Evolutionary conservation across 2,797 vertebrate genomes (phyloP).

Genomic region (Pseudocheirus occidentalis): DNA sequence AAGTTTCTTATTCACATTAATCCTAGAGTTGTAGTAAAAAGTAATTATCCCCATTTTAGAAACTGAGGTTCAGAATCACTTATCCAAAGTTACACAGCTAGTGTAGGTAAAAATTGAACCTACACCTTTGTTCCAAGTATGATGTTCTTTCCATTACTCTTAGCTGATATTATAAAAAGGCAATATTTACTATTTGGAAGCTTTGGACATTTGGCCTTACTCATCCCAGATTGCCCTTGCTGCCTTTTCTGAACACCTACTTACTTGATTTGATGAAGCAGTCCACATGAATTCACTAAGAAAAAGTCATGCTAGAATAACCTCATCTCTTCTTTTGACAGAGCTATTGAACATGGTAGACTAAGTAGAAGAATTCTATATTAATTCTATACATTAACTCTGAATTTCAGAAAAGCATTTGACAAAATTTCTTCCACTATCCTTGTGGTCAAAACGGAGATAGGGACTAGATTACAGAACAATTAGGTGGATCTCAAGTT

Average conservation of each 20-base stretch:
- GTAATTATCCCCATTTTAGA: background rate
- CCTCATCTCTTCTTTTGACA: background rate
- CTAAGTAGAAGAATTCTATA: background rate
- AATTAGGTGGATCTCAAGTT: background rate
- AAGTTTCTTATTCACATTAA: background rate
- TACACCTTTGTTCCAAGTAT: background rate
- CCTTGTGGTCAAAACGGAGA: background rate
- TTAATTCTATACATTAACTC: background rate
- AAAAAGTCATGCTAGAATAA: background rate
- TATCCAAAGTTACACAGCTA: background rate
- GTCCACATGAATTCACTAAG: background rate
- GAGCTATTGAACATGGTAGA: background rate
- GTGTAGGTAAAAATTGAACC: background rate
- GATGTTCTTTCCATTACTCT: background rate
- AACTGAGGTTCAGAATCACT: background rate
- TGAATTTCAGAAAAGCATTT: background rate
- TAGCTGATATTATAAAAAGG: background rate
- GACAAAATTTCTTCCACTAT: background rate
- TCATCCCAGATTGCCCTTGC: background rate
- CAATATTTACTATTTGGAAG: background rate
- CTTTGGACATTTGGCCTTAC: background rate
- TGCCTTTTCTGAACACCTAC: background rate
- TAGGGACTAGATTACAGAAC: background rate
- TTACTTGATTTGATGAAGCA: background rate
- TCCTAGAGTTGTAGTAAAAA: background rate